Evolutionary conservation across 2,113 vertebrate species (phyloP).

Genomic region (Cheirogaleus medius): DNA sequence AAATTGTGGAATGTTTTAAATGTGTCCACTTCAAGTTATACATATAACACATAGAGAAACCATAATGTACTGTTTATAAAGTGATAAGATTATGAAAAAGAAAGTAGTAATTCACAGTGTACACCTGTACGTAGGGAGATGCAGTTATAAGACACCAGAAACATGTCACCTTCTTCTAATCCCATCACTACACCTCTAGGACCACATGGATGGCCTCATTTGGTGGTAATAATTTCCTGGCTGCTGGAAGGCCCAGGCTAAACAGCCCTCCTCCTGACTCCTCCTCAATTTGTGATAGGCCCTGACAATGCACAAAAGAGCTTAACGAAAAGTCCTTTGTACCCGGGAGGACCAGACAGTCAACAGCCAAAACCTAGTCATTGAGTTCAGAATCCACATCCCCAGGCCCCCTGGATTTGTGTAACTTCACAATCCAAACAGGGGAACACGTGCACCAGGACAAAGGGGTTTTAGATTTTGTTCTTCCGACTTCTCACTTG

Average conservation of each 20-base stretch:
- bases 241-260: background rate
- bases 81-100: constrained; percentile 26
- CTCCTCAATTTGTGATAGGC: accelerated
- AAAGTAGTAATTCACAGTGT: background rate
- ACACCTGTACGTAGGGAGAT: background rate
- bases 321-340: background rate
- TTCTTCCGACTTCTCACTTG: background rate
- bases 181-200: background rate
- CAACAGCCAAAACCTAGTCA: background rate
- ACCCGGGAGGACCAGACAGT: background rate
- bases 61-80: background rate
- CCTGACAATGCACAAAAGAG: background rate
- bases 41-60: background rate
- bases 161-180: background rate
- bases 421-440: no score
- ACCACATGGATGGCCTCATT: background rate
- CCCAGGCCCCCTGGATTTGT: accelerated
- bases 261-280: background rate
- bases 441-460: accelerated
- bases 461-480: background rate
- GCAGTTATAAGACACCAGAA: background rate
- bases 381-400: background rate
- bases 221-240: background rate
- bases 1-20: background rate
- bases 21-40: background rate